Conservation (phyloP, 2,113 vertebrate genomes). For the Elephantulus edwardii region DNA sequence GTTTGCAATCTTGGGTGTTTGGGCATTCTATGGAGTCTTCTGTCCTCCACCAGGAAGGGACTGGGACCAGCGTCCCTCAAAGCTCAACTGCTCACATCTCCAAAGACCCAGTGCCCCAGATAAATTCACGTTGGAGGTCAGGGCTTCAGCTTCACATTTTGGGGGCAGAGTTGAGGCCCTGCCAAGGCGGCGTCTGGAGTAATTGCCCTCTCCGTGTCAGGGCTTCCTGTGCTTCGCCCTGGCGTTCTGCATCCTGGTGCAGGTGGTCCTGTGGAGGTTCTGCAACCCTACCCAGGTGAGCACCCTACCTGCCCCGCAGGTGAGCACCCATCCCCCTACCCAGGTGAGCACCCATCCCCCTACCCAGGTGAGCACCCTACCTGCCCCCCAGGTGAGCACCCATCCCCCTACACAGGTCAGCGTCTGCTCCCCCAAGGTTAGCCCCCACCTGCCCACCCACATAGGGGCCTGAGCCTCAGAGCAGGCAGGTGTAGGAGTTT, state of each 20-base stretch:
- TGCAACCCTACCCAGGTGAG: constrained; percentile 79
- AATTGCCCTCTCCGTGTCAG: constrained; percentile 58
- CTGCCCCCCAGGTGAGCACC: too few species aligned
- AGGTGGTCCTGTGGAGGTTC: constrained; percentile 80
- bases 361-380: too few species aligned
- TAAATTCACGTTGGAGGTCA: neutral
- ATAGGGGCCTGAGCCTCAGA: neutral
- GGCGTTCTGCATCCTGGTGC: constrained; percentile 77
- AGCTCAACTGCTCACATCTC: neutral
- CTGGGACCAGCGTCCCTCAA: neutral
- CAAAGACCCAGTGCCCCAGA: neutral
- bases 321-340: too few species aligned
- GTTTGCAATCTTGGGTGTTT: neutral
- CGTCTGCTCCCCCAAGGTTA: too few species aligned
- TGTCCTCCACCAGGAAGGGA: neutral
- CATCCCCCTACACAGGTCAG: too few species aligned
- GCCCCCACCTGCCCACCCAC: neutral
- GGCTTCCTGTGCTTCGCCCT: constrained; percentile 84
- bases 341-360: too few species aligned
- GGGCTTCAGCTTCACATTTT: neutral
- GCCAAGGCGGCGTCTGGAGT: neutral
- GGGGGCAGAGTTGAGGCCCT: neutral
- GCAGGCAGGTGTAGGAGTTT: too few species aligned
- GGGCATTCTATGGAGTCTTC: neutral
- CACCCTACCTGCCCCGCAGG: neutral